Evolutionary conservation across 2,888 invertebrate species (phyloP), one percentile per base, ranked within the genome.

Genomic region (Drosophila histrio): DNA sequence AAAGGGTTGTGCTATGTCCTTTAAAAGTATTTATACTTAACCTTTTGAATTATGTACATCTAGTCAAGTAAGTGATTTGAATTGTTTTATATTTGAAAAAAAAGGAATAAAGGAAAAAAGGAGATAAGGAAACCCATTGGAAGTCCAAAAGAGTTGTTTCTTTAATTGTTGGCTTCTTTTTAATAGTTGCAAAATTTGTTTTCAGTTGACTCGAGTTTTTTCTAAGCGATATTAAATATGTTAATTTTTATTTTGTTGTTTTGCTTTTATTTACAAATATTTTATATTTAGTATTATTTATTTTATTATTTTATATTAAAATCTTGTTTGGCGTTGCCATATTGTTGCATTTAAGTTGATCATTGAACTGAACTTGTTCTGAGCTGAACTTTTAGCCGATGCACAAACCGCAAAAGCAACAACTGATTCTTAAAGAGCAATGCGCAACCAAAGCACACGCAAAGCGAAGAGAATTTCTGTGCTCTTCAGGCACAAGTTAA

Each of bases 401-500:
- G 19, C 77, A 49, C 43, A 24, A 76, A 72, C 72, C 72, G 38
- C 8, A n/a, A 3, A 13, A 21, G 9, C 36, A 13, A 28, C 3
- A 38, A 39, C 24, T 15, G 39, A 44, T 28, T 11, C 41, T 34
- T 28, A 28, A 44, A 72, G 72, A 66, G 73, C 9, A 30, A 11
- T 3, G 6, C 8, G 8, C 8, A 2, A 11, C 0, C 19, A n/a
- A 38, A 21, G 17, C 13, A 41, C 53, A n/a, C 3, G n/a, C 15
- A 30, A 8, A 49, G n/a, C 3, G 11, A 41, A 53, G 73, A 73
- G 73, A 32, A 11, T n/a, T 17, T 9, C 0, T 2, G 6, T 15
- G 13, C 43, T 44, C 47, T 54, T 56, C 2, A 1, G 2, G 2
- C 3, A 9, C n/a, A 21, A 8, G 13, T 21, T 47, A 21, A 19